A percentile compares a stretch with the other conserved stretches of the same genome.
Conservation (phyloP, 2,113 vertebrate genomes). For the Gambusia holbrooki region DNA sequence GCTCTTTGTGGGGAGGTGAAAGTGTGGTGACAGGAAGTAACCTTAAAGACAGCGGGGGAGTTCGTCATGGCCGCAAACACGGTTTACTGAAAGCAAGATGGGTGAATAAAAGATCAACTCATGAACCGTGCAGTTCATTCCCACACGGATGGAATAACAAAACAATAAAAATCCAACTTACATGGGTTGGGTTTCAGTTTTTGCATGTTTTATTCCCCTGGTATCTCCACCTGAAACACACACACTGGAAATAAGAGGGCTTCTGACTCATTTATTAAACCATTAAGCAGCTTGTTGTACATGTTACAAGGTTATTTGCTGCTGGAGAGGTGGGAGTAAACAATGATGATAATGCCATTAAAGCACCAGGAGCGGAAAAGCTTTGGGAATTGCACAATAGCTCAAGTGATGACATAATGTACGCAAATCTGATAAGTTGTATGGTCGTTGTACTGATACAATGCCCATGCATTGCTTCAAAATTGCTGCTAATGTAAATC, state of each 20-base stretch:
- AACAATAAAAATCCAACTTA: slow-evolving; percentile 24
- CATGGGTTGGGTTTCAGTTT: slow-evolving; percentile 16
- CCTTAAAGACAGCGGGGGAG: slow-evolving; percentile 52
- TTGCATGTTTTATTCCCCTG: slow-evolving; percentile 16
- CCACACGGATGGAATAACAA: slow-evolving; percentile 21
- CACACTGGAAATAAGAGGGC: slow-evolving; percentile 22
- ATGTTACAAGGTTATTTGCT: slow-evolving; percentile 48
- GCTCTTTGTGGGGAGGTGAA: slow-evolving; percentile 56
- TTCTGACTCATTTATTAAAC: slow-evolving; percentile 56
- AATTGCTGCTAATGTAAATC: not conserved
- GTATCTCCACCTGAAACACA: not conserved
- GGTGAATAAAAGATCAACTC: slow-evolving; percentile 37
- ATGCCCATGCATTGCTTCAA: slow-evolving; percentile 3
- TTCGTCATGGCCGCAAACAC: slow-evolving; percentile 35
- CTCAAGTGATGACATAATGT: slow-evolving; percentile 41
- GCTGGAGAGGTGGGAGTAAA: slow-evolving; percentile 40
- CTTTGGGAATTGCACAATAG: slow-evolving; percentile 29
- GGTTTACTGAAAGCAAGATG: slow-evolving; percentile 15
- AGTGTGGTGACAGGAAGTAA: slow-evolving; percentile 42
- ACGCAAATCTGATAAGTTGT: slow-evolving; percentile 33
- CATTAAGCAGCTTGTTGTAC: slow-evolving; percentile 55
- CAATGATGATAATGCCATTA: slow-evolving; percentile 51
- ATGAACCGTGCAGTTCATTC: slow-evolving; percentile 40
- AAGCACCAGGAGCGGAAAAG: slow-evolving; percentile 34
- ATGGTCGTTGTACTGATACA: not conserved